Percentiles rank a stretch among this genome's conserved stretches.
phyloP scores from a whole-genome alignment of 2,113 vertebrate species.

The Alouatta palliata region DNA sequence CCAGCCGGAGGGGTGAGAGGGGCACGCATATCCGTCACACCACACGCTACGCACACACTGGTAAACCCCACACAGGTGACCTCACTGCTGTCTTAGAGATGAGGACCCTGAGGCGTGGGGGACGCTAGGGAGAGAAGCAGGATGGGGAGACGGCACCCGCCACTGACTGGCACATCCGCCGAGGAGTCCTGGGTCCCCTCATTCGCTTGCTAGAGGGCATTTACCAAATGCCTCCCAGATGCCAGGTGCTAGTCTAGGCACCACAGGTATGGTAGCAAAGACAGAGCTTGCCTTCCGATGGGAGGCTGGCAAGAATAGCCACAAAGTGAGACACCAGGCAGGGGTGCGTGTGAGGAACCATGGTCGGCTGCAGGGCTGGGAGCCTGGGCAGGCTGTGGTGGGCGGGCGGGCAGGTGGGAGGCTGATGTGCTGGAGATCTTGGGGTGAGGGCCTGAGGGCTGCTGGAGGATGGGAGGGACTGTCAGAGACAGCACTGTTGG shows the following conservation, averaged over 20 bases:
- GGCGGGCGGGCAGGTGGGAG: too few species aligned
- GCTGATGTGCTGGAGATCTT: too few species aligned
- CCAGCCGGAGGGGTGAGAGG: neutral
- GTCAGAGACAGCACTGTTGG: too few species aligned
- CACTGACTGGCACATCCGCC: too few species aligned
- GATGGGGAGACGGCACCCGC: accelerated
- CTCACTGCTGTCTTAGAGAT: neutral
- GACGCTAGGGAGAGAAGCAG: neutral
- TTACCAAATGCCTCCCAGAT: accelerated
- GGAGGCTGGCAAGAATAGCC: neutral
- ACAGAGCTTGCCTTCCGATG: accelerated
- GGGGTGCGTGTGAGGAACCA: too few species aligned
- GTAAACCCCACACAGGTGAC: accelerated
- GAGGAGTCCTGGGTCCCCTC: accelerated
- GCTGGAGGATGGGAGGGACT: neutral
- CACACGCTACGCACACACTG: neutral
- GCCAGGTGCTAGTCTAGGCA: neutral
- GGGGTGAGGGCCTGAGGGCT: too few species aligned
- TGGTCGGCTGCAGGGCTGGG: too few species aligned
- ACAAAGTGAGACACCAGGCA: neutral
- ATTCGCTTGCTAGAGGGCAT: neutral
- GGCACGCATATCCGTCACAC: accelerated
- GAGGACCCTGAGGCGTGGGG: neutral
- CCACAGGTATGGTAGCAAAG: neutral
- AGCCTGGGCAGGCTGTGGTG: too few species aligned